Evolutionary conservation across 2,113 vertebrate genomes (phyloP).

Genomic region (Cinclus mexicanus): DNA sequence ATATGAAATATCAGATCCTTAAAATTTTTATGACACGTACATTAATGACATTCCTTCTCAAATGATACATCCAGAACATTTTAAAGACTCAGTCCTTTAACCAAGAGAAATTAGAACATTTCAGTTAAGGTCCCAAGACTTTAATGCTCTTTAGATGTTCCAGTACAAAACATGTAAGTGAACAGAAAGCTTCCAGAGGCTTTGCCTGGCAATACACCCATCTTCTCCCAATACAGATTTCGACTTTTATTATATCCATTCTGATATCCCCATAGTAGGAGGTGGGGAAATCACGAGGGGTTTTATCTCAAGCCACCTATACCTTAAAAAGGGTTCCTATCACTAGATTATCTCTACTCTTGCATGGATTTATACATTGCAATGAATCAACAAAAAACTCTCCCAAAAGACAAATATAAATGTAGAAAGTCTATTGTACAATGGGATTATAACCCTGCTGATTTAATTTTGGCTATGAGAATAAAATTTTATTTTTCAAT

Average conservation of each 20-base stretch:
- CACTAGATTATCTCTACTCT: not conserved
- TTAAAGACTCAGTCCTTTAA: not conserved
- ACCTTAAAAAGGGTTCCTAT: not conserved
- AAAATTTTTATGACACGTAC: not conserved
- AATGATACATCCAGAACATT: not conserved
- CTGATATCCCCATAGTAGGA: not conserved
- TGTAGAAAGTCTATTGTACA: not conserved
- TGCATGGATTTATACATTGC: not conserved
- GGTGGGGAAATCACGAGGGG: not conserved
- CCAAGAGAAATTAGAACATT: not conserved
- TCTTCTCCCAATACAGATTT: not conserved
- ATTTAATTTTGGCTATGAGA: not conserved
- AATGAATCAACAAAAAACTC: not conserved
- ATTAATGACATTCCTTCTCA: not conserved
- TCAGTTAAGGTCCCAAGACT: not conserved
- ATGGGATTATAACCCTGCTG: not conserved
- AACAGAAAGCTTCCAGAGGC: not conserved
- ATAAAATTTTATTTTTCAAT: slow-evolving; percentile 30
- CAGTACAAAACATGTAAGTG: not conserved
- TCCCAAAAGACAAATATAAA: not conserved
- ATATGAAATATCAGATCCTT: not conserved
- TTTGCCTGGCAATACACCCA: not conserved
- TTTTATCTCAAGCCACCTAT: not conserved
- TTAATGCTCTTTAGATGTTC: not conserved
- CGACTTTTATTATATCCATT: not conserved